Conservation (phyloP, 1,140 invertebrate species). For the Diorhabda carinulata region DNA sequence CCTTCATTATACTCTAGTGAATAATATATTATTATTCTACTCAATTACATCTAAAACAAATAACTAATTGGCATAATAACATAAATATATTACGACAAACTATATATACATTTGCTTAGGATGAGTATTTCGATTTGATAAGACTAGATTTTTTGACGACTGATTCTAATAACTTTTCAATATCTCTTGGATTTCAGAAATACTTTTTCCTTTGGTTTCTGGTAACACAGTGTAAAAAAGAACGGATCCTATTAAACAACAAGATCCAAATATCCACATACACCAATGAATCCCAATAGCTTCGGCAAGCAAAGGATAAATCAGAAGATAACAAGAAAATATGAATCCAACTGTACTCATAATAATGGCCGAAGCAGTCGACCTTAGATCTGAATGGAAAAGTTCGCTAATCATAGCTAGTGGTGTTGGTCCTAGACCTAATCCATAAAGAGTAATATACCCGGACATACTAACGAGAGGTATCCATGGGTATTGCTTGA, state of each 20-base stretch:
- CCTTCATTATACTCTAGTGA: too few relatives aligned
- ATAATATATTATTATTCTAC: too few relatives aligned
- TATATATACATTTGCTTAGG: too few relatives aligned
- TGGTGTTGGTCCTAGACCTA: not conserved
- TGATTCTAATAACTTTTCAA: not conserved
- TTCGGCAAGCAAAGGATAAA: not conserved
- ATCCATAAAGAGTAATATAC: not conserved
- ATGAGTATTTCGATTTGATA: too few relatives aligned
- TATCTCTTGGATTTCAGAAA: not conserved
- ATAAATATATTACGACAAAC: too few relatives aligned
- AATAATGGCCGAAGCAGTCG: not conserved
- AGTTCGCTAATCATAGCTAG: not conserved
- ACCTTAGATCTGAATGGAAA: not conserved
- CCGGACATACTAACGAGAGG: not conserved
- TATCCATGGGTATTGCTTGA: not conserved
- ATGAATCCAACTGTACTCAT: not conserved
- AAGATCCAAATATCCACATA: not conserved
- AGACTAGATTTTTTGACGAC: too few relatives aligned
- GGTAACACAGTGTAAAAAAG: not conserved
- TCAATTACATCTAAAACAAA: too few relatives aligned
- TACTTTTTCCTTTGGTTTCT: not conserved
- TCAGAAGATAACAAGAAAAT: not conserved
- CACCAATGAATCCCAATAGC: not conserved
- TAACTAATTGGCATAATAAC: too few relatives aligned
- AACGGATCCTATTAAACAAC: not conserved